These are phyloP conservation scores for Lamproptera curius DNA, from an alignment of 2,888 invertebrate species.

Conservation along the genomic window DNA sequence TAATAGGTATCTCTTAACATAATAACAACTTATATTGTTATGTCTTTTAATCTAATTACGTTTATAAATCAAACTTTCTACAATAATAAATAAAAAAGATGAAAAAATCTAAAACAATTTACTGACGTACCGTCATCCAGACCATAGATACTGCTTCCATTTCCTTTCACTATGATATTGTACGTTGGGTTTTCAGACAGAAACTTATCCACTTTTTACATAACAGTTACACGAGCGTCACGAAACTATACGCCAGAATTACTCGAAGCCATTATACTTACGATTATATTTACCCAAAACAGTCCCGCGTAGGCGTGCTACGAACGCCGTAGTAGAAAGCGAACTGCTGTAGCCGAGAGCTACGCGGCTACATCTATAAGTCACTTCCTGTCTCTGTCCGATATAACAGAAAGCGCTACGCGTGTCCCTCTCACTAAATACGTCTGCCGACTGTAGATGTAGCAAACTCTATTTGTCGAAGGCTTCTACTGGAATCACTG, in stretches of 20 bases:
- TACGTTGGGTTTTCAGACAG: conserved; percentile 64
- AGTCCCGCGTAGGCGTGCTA: conserved; percentile 51
- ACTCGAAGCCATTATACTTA: conserved; percentile 38
- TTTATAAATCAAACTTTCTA: too few species aligned
- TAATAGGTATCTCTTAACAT: too few species aligned
- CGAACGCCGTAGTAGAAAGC: conserved; percentile 48
- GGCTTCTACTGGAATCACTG: conserved; percentile 60
- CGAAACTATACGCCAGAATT: conserved; percentile 38
- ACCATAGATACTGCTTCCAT: conserved; percentile 62
- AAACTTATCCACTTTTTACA: conserved; percentile 75
- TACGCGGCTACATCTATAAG: conserved; percentile 39
- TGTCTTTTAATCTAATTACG: too few species aligned
- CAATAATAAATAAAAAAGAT: too few species aligned
- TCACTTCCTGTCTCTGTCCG: conserved; percentile 29
- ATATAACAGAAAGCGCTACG: conserved; percentile 25
- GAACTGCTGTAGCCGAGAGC: conserved; percentile 30
- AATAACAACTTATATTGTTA: too few species aligned
- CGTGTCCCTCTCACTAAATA: conserved; percentile 41
- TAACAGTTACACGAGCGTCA: conserved; percentile 48
- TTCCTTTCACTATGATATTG: conserved; percentile 73
- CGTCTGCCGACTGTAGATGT: conserved; percentile 50
- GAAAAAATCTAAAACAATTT: background rate
- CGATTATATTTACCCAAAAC: conserved; percentile 26
- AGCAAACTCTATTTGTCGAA: conserved; percentile 51
- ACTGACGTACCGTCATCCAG: conserved; percentile 57